Evolutionary conservation across 2,113 vertebrate genomes (phyloP), one percentile per base, ranked within the genome.

Genomic region (Pterocles gutturalis): DNA sequence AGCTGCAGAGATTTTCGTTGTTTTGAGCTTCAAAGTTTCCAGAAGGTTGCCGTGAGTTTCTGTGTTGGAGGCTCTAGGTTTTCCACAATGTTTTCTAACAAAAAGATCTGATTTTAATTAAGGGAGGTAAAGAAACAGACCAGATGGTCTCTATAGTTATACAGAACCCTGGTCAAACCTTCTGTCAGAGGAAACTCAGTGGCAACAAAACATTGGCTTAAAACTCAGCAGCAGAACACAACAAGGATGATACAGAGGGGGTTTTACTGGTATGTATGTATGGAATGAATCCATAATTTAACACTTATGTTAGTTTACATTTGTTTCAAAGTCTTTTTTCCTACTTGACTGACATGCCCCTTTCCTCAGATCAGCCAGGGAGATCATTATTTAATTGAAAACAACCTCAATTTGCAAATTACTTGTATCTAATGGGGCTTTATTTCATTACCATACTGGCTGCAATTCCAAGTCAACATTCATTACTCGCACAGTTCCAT

Each of bases 321-420:
- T 77, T 82, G 21, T 89, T 91, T 87, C 69, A 60, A 83, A 83
- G 64, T 83, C 77, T 64, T 70, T 25, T 64, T 90, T 92, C n/a
- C 69, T 90, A 25, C 28, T 46, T 86, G 80, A 95, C 62, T 77
- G 85, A 70, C 73, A 61, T 12, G n/a, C 41, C 57, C 61, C 71
- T 70, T 94, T 73, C 45, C 34, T 80, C 75, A 55, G 69, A 93
- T 69, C 81, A 95, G 20, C 75, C 58, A 89, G 46, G 69, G 45
- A 93, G 49, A 95, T 67, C 25, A 87, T 93, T 91, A 95, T 93
- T 94, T 96, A 93, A 96, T 34, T 83, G 89, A 94, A 69, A 97
- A 95, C 67, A 95, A 90, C 41, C 62, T 92, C 87, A 84, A 67
- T 78, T 71, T 93, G 72, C 61, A 96, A 95, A 88, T 93, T 90